Percentiles rank a stretch among this genome's conserved stretches.
phyloP scores from a whole-genome alignment of 2,797 vertebrate genomes.

The Gymnopithys bicolor region DNA sequence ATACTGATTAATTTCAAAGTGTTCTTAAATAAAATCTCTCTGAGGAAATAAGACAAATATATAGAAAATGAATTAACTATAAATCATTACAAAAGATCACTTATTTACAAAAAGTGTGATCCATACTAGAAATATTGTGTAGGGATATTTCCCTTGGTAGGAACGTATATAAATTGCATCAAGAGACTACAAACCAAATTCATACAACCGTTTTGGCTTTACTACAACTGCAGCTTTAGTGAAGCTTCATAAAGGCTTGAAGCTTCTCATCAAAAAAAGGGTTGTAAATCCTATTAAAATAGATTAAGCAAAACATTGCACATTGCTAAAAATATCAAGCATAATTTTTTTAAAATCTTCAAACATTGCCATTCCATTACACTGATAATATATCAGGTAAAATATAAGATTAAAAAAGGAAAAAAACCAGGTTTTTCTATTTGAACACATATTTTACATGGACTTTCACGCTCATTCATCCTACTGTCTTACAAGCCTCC shows the following conservation, averaged over 20 bases:
- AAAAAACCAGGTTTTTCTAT: background rate
- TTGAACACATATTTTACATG: background rate
- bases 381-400: background rate
- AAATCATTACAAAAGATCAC: background rate
- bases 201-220: background rate
- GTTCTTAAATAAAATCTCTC: background rate
- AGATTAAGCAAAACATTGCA: slow-evolving; percentile 43
- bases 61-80: background rate
- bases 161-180: background rate
- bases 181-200: background rate
- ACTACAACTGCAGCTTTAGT: slow-evolving; percentile 22
- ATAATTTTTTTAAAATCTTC: background rate
- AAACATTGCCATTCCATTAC: background rate
- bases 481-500: background rate
- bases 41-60: background rate
- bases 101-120: background rate
- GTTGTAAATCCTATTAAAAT: slow-evolving; percentile 61
- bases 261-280: slow-evolving; percentile 34
- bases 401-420: background rate
- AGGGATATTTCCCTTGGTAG: background rate
- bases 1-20: background rate
- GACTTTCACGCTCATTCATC: background rate
- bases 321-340: slow-evolving; percentile 19
- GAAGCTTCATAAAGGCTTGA: slow-evolving; percentile 26
- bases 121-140: background rate